These are phyloP conservation scores for Cacatua alba DNA, from an alignment of 2,113 vertebrate genomes.

Conservation along the genomic window DNA sequence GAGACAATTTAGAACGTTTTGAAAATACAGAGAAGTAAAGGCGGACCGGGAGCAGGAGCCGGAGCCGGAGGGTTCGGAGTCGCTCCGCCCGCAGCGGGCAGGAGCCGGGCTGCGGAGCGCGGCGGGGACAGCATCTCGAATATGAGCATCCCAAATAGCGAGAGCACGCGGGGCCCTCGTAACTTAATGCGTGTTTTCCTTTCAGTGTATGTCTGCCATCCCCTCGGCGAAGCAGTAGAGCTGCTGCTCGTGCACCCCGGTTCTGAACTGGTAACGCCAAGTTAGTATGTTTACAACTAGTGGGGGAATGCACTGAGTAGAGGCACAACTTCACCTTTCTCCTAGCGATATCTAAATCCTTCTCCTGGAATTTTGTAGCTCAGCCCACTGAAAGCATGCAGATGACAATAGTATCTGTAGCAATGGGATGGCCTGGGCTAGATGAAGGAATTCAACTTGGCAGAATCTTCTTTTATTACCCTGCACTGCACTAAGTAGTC, in stretches of 20 bases:
- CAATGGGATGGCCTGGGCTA: background rate
- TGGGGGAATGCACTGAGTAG: background rate
- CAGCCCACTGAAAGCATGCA: background rate
- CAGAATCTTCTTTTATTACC: background rate
- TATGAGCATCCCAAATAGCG: background rate
- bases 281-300: background rate
- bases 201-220: accelerated
- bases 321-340: background rate
- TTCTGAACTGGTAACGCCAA: background rate
- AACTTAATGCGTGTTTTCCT: background rate
- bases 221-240: background rate
- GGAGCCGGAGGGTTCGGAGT: background rate
- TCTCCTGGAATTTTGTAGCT: background rate
- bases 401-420: background rate
- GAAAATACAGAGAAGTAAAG: too few species aligned
- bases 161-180: background rate
- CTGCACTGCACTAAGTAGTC: background rate
- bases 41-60: background rate
- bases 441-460: background rate
- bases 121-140: accelerated
- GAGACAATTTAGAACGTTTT: too few species aligned
- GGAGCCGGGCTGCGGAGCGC: background rate
- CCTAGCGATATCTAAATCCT: background rate
- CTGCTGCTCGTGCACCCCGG: background rate
- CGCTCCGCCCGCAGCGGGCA: background rate